Evolutionary conservation across 1,140 invertebrate species (phyloP).

Genomic region (Chlorops oryzae): DNA sequence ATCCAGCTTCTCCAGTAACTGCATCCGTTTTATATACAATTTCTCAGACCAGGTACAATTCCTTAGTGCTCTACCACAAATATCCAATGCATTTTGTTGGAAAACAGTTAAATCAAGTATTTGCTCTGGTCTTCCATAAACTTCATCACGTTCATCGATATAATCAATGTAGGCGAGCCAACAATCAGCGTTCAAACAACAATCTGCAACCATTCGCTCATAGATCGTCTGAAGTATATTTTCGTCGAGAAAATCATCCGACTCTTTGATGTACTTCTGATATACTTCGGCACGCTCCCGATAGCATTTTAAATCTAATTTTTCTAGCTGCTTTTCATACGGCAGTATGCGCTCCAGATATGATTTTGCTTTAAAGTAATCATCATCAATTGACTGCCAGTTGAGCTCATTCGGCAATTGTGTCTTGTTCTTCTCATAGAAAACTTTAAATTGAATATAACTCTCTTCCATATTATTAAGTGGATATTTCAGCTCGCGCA

Average conservation of each 20-base stretch:
- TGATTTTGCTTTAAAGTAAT: slow-evolving; percentile 19
- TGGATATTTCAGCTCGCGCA: slow-evolving; percentile 41
- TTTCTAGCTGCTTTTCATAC: slow-evolving; percentile 33
- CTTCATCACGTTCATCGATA: slow-evolving; percentile 38
- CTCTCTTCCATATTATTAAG: slow-evolving; percentile 44
- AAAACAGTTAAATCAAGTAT: slow-evolving; percentile 30
- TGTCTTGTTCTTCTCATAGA: slow-evolving; percentile 21
- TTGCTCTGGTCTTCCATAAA: slow-evolving; percentile 41
- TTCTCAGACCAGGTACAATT: slow-evolving; percentile 48
- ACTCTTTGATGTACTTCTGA: slow-evolving; percentile 17
- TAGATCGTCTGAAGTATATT: slow-evolving; percentile 22
- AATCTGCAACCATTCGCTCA: slow-evolving; percentile 24
- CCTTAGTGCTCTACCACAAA: slow-evolving; percentile 38
- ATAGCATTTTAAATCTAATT: slow-evolving; percentile 27
- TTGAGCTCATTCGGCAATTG: slow-evolving; percentile 1
- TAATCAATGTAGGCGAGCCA: slow-evolving; percentile 45
- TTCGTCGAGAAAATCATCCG: slow-evolving; percentile 19
- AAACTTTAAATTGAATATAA: slow-evolving; percentile 45
- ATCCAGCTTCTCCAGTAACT: slow-evolving; percentile 37
- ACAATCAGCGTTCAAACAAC: slow-evolving; percentile 20
- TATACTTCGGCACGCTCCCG: slow-evolving; percentile 30
- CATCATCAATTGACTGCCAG: slow-evolving; percentile 17
- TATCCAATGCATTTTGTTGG: slow-evolving; percentile 36
- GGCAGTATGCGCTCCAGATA: slow-evolving; percentile 29
- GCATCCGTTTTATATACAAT: slow-evolving; percentile 41